Percentiles rank a stretch among this genome's conserved stretches.
phyloP scores from a whole-genome alignment of 2,113 vertebrate species.

The Ptyas mucosa region DNA sequence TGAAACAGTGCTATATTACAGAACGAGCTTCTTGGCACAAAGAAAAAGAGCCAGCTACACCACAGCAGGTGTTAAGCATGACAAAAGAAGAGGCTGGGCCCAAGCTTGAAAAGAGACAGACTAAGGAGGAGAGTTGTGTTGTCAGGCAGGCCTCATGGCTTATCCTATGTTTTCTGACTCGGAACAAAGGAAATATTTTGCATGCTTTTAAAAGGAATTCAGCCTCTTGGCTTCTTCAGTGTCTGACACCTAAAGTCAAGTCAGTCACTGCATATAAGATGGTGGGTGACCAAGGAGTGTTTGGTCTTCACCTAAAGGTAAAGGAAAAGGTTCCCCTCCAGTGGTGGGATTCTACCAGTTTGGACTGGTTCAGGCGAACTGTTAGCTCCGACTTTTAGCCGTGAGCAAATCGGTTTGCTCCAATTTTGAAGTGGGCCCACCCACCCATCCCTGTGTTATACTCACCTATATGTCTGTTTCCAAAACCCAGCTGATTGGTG shows the following conservation, averaged over 20 bases:
- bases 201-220: background rate
- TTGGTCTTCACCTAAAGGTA: background rate
- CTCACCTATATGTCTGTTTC: too few species aligned
- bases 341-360: too few species aligned
- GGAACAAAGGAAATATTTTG: background rate
- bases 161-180: background rate
- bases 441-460: too few species aligned
- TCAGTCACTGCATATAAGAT: background rate
- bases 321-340: too few species aligned
- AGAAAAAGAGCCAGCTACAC: background rate
- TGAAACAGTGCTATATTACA: conserved; percentile 8
- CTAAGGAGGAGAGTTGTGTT: too few species aligned
- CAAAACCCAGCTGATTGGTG: too few species aligned
- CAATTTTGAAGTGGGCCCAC: too few species aligned
- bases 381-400: too few species aligned
- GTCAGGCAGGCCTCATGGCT: background rate
- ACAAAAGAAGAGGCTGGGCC: background rate
- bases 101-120: background rate
- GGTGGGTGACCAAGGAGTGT: background rate
- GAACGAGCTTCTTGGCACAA: background rate
- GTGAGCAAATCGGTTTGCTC: too few species aligned
- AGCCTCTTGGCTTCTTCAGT: background rate
- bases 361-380: too few species aligned
- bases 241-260: background rate
- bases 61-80: background rate